Conservation (phyloP, 1,140 invertebrate species). For the Cheumatopsyche charites region DNA sequence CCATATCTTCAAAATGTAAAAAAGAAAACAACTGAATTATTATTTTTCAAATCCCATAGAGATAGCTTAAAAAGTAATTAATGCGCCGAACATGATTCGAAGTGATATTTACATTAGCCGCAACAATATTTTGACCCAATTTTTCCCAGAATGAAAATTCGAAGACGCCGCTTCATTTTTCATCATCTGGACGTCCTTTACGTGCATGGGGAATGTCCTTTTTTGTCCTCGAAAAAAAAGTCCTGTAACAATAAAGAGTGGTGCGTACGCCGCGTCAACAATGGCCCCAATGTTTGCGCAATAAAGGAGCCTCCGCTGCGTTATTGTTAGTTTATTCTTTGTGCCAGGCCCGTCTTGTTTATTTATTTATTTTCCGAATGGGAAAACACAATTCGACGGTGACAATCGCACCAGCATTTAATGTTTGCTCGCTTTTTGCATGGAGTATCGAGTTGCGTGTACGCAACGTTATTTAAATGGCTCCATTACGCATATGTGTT, state of each 20-base stretch:
- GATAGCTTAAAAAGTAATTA: no score
- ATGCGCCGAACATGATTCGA: no score
- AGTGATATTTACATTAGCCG: no score
- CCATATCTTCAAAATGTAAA: no score
- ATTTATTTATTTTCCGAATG: conserved; percentile 23
- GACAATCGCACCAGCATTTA: background rate
- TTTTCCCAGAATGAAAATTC: background rate
- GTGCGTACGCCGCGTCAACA: background rate
- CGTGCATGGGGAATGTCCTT: conserved; percentile 2
- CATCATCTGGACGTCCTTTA: background rate
- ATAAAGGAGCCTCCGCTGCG: conserved; percentile 6
- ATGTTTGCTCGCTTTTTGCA: background rate
- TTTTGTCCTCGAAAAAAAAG: background rate
- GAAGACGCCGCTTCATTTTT: conserved; percentile 12
- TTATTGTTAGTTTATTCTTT: conserved; percentile 23
- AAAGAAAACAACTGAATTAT: no score
- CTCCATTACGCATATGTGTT: no score
- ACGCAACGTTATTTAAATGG: conserved; percentile 2
- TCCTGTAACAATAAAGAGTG: no score
- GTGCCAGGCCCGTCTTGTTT: background rate
- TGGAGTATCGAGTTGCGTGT: background rate
- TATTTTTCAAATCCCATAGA: no score
- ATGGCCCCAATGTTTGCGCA: conserved; percentile 6
- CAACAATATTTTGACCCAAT: no score
- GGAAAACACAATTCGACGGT: conserved; percentile 11